Conservation (phyloP, 2,113 vertebrate species). For the Etheostoma spectabile region DNA sequence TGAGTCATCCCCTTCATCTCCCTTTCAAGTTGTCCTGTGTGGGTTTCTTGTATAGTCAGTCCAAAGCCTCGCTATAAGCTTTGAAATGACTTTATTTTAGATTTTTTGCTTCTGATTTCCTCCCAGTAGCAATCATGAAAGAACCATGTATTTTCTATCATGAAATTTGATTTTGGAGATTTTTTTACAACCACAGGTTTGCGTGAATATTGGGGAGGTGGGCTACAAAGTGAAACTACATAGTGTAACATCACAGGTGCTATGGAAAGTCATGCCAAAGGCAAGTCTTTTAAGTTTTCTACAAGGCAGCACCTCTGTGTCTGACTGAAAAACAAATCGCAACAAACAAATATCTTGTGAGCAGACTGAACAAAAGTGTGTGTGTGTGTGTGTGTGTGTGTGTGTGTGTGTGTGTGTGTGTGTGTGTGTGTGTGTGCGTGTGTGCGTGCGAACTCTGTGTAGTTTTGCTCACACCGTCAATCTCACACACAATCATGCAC, state of each 20-base stretch:
- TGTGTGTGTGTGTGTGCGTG: not conserved
- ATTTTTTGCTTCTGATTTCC: slow-evolving; percentile 55
- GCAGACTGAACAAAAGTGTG: slow-evolving; percentile 7
- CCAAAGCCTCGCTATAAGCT: slow-evolving; percentile 53
- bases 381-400: not conserved
- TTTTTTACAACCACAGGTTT: slow-evolving; percentile 49
- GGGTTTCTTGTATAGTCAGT: slow-evolving; percentile 58
- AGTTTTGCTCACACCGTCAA: slow-evolving; percentile 19
- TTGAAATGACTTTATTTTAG: slow-evolving; percentile 68
- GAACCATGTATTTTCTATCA: slow-evolving; percentile 44
- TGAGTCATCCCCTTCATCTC: slow-evolving; percentile 76
- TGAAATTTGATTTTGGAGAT: slow-evolving; percentile 51
- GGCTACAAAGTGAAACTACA: slow-evolving; percentile 49
- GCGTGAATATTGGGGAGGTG: slow-evolving; percentile 1
- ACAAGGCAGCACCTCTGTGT: slow-evolving; percentile 12
- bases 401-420: slow-evolving; percentile 7
- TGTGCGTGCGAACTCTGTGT: slow-evolving; percentile 5
- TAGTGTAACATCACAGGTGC: slow-evolving; percentile 49
- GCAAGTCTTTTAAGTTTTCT: slow-evolving; percentile 50
- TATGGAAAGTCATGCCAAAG: slow-evolving; percentile 32
- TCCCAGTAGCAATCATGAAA: slow-evolving; percentile 43
- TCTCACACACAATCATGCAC: slow-evolving; percentile 36
- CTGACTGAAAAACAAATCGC: slow-evolving; percentile 48
- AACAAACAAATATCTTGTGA: slow-evolving; percentile 53
- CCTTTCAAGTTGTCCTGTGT: slow-evolving; percentile 69